These are phyloP conservation scores for Drosophila jambulina DNA, from an alignment of 1,140 invertebrate genomes.

Conservation along the genomic window DNA sequence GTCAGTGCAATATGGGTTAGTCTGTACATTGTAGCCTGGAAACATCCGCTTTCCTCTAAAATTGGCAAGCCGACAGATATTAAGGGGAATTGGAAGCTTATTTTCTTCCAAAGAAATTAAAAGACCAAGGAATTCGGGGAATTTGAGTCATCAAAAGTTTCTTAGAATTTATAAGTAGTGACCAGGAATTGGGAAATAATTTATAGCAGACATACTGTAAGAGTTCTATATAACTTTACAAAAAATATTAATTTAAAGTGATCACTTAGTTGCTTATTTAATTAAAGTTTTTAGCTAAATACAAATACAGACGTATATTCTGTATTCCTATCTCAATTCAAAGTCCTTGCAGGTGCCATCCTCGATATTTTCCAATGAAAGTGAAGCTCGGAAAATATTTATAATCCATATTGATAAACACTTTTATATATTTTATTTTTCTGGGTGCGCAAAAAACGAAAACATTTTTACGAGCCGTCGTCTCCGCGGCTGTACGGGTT, in stretches of 20 bases:
- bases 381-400: background rate
- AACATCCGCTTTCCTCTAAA: constrained; percentile 65
- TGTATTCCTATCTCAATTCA: background rate
- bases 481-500: constrained; percentile 28
- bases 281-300: too few relatives aligned
- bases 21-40: constrained; percentile 65
- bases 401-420: constrained; percentile 34
- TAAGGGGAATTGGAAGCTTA: background rate
- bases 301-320: background rate
- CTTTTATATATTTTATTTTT: constrained; percentile 18
- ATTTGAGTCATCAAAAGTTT: background rate
- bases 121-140: background rate
- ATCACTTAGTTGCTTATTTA: too few relatives aligned
- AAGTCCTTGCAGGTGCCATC: constrained; percentile 21
- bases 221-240: background rate
- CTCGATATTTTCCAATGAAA: background rate
- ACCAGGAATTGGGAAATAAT: background rate
- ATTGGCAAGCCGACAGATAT: constrained; percentile 37
- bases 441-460: constrained; percentile 30
- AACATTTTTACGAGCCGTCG: constrained; percentile 51
- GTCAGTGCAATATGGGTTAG: constrained; percentile 60
- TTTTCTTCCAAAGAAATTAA: background rate
- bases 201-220: background rate
- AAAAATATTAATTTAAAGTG: background rate
- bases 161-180: background rate